phyloP scores from a whole-genome alignment of 2,113 vertebrate species.

The Turdus rufiventris region DNA sequence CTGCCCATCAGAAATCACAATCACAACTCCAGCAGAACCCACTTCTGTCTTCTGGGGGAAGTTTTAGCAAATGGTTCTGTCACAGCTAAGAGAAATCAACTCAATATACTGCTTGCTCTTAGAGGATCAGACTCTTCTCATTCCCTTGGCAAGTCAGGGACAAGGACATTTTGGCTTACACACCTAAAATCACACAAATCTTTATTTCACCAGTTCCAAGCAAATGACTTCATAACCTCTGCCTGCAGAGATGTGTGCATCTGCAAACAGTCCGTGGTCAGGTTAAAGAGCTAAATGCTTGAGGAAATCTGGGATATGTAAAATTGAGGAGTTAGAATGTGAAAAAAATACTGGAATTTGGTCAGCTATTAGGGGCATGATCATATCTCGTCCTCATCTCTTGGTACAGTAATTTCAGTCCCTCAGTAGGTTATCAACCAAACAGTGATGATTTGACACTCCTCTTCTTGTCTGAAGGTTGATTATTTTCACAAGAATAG shows the following conservation, averaged over 20 bases:
- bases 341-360: neutral
- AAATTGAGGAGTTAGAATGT: neutral
- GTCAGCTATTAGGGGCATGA: neutral
- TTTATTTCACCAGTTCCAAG: neutral
- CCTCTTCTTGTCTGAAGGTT: neutral
- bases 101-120: conserved; percentile 44
- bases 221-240: neutral
- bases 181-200: conserved; percentile 13
- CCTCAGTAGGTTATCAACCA: neutral
- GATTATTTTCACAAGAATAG: neutral
- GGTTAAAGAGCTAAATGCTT: neutral
- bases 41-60: conserved; percentile 18
- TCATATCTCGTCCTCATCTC: neutral
- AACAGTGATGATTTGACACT: neutral
- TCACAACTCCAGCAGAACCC: neutral
- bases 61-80: conserved; percentile 35
- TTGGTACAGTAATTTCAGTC: neutral
- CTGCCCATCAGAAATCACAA: conserved; percentile 52
- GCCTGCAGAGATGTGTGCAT: neutral
- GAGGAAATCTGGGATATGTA: neutral
- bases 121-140: conserved; percentile 6
- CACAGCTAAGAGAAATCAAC: conserved; percentile 51
- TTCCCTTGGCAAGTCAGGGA: conserved; percentile 16
- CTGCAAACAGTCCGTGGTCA: neutral
- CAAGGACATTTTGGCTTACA: neutral